phyloP scores from a whole-genome alignment of 2,797 vertebrate genomes.

The Bufotes viridis region DNA sequence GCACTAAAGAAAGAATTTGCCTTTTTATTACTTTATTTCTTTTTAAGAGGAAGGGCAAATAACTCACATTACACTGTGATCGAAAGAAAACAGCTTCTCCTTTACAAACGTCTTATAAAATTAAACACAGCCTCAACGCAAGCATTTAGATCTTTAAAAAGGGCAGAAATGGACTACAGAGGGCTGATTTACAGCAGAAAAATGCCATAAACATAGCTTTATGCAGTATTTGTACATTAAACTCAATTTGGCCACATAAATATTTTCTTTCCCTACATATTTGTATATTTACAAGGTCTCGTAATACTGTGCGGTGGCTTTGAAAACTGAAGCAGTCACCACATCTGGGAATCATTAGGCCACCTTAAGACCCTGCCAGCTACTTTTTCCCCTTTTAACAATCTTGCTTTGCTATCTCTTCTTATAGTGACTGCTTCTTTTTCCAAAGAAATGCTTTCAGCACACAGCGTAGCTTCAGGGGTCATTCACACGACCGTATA shows the following conservation, averaged over 20 bases:
- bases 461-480: constrained; percentile 7
- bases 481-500: no score
- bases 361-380: background rate
- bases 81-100: constrained; percentile 31
- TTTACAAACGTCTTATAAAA: constrained; percentile 52
- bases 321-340: constrained; percentile 19
- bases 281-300: constrained; percentile 39
- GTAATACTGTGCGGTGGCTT: constrained; percentile 4
- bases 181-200: constrained; percentile 13
- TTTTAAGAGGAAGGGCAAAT: constrained; percentile 11
- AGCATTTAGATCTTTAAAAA: constrained; percentile 3
- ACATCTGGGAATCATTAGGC: constrained; percentile 62
- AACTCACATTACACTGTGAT: constrained; percentile 19
- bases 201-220: constrained; percentile 27
- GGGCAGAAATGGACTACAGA: constrained; percentile 16
- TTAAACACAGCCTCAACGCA: constrained; percentile 22
- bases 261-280: constrained; percentile 40
- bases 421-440: background rate
- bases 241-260: constrained; percentile 38
- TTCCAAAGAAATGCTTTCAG: background rate
- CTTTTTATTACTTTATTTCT: constrained; percentile 14
- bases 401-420: background rate
- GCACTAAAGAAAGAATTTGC: background rate
- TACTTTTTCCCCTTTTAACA: constrained; percentile 11
- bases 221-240: constrained; percentile 31